Base-by-base conservation (phyloP, 2,797 vertebrate species). In the Cuniculus paca region DNA sequence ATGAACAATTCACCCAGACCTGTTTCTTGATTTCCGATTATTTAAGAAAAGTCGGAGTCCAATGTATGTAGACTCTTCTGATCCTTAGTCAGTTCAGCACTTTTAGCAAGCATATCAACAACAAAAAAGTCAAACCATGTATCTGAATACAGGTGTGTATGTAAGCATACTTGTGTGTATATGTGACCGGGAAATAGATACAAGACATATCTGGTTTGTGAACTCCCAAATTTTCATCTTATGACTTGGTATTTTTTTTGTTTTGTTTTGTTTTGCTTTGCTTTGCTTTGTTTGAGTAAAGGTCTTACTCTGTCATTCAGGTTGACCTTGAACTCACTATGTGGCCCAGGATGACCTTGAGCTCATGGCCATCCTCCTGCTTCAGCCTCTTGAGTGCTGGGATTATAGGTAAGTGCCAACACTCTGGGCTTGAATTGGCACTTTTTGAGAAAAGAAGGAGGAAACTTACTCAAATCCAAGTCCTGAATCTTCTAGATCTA, bases 1-100 rank as follows among this genome's bases (percentile, higher is more conserved):
- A 58, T 24, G 20, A 54, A 31, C 12, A 81, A 34, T 63, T 96
- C 2, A 36, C 34, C 12, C 34, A 90, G 80, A 58, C 36, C 60
- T 81, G 16, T 60, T 94, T 77, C 34, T 24, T 84, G 48, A 48
- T 34, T 87, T 83, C n/a, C n/a, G 72, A 31, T 80, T 81, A 60
- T 90, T 95, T 81, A 75, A 81, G 58, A 93, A 58, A 83, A 88
- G 22, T 63, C 42, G 52, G 24, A 92, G 68, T 52, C 36, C 19
- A 82, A 3, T 39, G 0, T 74, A 48, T 60, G 6, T 68, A 89
- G 56, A 81, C 45, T 75, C 19, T 77, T 22, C 39, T 34, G 0
- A 80, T 28, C 72, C 70, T 82, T 83, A 45, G 61, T 8, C 16
- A 88, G 50, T 4, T 79, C 68, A 75, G 45, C 58, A 91, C 86